Evolutionary conservation across 2,113 vertebrate genomes (phyloP).

Genomic region (Phalacrocorax pelagicus): DNA sequence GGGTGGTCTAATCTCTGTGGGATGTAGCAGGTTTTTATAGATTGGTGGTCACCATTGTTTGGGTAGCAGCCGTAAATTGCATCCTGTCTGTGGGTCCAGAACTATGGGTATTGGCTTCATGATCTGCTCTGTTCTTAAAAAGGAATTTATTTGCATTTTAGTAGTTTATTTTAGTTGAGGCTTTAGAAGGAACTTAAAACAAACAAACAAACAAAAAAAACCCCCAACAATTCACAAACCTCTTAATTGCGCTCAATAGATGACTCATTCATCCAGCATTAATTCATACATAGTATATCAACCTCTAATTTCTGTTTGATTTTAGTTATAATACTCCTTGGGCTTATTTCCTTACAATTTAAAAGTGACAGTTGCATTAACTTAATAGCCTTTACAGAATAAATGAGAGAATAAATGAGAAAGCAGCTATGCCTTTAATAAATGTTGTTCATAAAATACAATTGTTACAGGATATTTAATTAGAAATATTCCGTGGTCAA

Average conservation of each 20-base stretch:
- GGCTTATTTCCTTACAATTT: constrained; percentile 41
- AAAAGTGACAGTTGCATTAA: constrained; percentile 49
- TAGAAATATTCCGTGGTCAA: constrained; percentile 66
- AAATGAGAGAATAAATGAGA: constrained; percentile 43
- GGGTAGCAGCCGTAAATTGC: neutral
- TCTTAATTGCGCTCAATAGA: neutral
- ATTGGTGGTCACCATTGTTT: neutral
- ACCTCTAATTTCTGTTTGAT: constrained; percentile 46
- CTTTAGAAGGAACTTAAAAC: neutral
- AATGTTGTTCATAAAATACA: constrained; percentile 37
- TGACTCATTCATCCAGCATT: neutral
- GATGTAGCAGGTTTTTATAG: neutral
- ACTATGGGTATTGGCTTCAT: neutral
- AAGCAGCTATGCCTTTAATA: constrained; percentile 31
- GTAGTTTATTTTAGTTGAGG: neutral
- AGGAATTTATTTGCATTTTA: neutral
- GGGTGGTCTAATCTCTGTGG: neutral
- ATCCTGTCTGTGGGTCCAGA: neutral
- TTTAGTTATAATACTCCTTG: constrained; percentile 53
- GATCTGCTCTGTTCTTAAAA: neutral
- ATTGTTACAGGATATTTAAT: constrained; percentile 54
- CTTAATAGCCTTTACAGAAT: constrained; percentile 48
- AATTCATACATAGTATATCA: constrained; percentile 32
- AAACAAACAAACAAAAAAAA: neutral
- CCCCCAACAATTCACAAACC: neutral